Evolutionary conservation across 2,797 vertebrate species (phyloP).

Genomic region (Coregonus ussuriensis): DNA sequence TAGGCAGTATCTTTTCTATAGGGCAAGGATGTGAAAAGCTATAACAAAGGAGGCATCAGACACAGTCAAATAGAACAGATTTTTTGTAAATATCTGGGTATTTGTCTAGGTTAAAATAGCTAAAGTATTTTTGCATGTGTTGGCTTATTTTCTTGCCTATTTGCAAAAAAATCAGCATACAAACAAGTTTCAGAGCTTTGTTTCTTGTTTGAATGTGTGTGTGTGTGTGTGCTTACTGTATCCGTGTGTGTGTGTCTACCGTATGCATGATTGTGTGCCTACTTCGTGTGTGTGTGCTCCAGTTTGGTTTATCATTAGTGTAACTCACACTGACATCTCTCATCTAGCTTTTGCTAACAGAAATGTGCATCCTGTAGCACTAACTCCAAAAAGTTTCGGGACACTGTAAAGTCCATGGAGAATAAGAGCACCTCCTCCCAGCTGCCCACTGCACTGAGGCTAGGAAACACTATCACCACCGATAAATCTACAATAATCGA

Average conservation of each 20-base stretch:
- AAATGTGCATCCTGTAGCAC: too few species aligned
- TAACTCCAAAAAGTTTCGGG: too few species aligned
- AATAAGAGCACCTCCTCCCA: too few species aligned
- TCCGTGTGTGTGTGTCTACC: not conserved
- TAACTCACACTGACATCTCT: conserved; percentile 56
- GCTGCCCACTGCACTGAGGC: too few species aligned
- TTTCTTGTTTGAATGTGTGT: conserved; percentile 48
- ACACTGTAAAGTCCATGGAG: too few species aligned
- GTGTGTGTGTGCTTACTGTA: conserved; percentile 39
- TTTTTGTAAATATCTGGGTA: conserved; percentile 31
- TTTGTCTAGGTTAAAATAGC: conserved; percentile 58
- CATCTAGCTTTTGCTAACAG: not conserved
- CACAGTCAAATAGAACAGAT: conserved; percentile 42
- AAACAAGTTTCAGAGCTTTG: conserved; percentile 60
- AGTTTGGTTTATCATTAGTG: conserved; percentile 49
- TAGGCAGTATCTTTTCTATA: conserved; percentile 30
- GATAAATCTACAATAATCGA: too few species aligned
- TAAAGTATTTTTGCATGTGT: conserved; percentile 41
- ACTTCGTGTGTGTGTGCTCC: conserved; percentile 16
- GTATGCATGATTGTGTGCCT: conserved; percentile 16
- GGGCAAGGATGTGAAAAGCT: conserved; percentile 29
- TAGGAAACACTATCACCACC: too few species aligned
- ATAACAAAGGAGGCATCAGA: conserved; percentile 42
- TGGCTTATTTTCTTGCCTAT: conserved; percentile 45
- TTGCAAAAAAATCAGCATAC: conserved; percentile 59